These are phyloP conservation scores for Rhagonycha fulva DNA, from an alignment of 2,888 invertebrate species.

Conservation along the genomic window DNA sequence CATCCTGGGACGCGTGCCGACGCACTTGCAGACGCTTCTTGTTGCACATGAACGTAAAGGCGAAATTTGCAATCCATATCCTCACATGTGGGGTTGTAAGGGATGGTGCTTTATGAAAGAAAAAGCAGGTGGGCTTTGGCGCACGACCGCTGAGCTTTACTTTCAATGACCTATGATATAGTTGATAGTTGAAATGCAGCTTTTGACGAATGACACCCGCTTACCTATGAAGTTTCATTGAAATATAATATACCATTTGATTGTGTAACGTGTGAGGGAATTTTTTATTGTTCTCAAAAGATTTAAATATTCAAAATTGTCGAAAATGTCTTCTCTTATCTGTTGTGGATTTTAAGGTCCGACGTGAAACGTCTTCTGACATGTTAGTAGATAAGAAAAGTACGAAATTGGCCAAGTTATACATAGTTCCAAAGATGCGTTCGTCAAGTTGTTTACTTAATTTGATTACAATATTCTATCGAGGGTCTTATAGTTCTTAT, in stretches of 20 bases:
- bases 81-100: conserved; percentile 40
- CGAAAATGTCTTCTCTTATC: conserved; percentile 10
- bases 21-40: conserved; percentile 34
- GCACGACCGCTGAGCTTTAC: conserved; percentile 39
- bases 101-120: conserved; percentile 41
- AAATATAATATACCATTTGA: conserved; percentile 26
- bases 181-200: conserved; percentile 32
- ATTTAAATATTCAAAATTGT: not conserved
- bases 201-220: conserved; percentile 36
- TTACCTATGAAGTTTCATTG: conserved; percentile 23
- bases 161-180: conserved; percentile 31
- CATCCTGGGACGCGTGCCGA: conserved; percentile 49
- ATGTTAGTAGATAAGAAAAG: conserved; percentile 14
- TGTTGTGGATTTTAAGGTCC: conserved; percentile 23
- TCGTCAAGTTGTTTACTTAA: conserved; percentile 14
- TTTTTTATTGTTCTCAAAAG: conserved; percentile 7
- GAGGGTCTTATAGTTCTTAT: conserved; percentile 7
- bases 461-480: conserved; percentile 13
- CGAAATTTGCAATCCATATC: conserved; percentile 32
- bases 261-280: conserved; percentile 17
- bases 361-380: conserved; percentile 14
- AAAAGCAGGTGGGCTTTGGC: conserved; percentile 45
- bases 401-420: conserved; percentile 16
- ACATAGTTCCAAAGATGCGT: conserved; percentile 1
- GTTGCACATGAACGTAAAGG: conserved; percentile 28